Evolutionary conservation across 2,113 vertebrate species (phyloP), one percentile per base, ranked within the genome.

Genomic region (Mirza zaza): DNA sequence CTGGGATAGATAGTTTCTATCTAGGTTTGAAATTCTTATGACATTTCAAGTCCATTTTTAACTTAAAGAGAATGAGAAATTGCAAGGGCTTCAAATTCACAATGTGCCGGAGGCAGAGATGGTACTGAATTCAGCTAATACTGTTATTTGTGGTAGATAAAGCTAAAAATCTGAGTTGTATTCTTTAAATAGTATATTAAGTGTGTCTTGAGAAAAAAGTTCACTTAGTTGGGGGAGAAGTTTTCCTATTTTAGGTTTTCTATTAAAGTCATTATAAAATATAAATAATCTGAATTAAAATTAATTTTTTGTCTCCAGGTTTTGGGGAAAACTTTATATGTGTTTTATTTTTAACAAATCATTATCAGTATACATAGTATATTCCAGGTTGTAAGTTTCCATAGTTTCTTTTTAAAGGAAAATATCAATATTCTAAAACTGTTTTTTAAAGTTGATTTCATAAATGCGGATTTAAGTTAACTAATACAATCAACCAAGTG

Each of bases 31-130:
- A 97, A 96, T 96, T 97, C 83, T 95, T 98, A 82, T 85, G 95
- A 96, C 97, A 96, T 88, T 96, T 96, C 71, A 97, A 95, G 96
- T 96, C 85, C 96, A 95, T 98, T 97, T 96, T 92, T 96, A 96
- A 96, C 94, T 95, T 87, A 81, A 96, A 97, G 77, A 97, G 85
- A 97, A 96, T 82, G 82, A 97, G 67, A 97, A 96, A 98, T 95
- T 97, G 95, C 93, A 95, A 95, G 91, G 59, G 87, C 71, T 97
- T 96, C 94, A 93, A 68, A 81, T 96, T 96, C 85, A 63, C 61
- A 50, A 11, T 42, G 45, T 91, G 96, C 97, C 97, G 36, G 55
- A 96, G 96, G 97, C 91, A 36, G 89, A 81, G 76, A 92, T 91
- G n/a, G 87, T 90, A 81, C 55, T 80, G 61, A 87, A 92, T 95